These are phyloP conservation scores for Charina bottae DNA, from an alignment of 2,113 vertebrate species.

Conservation along the genomic window DNA sequence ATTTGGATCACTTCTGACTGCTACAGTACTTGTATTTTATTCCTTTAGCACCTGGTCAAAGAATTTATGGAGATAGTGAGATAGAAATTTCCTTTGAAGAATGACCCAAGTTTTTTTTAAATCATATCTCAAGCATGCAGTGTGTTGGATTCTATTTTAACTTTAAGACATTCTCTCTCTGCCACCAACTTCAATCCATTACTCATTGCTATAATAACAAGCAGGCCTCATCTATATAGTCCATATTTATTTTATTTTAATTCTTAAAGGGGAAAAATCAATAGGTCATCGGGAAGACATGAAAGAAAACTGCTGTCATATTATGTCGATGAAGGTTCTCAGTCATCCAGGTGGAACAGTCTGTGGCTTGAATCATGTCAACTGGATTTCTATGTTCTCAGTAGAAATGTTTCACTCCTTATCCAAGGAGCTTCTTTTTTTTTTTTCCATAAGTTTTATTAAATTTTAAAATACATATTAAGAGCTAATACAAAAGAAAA, in stretches of 20 bases:
- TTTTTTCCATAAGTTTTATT: too few species aligned
- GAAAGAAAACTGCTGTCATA: background rate
- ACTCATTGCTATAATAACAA: background rate
- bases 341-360: too few species aligned
- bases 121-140: background rate
- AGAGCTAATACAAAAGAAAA: too few species aligned
- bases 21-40: slow-evolving; percentile 7
- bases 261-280: background rate
- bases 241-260: background rate
- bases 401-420: too few species aligned
- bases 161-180: background rate
- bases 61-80: background rate
- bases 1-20: background rate
- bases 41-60: slow-evolving; percentile 12
- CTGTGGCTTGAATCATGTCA: too few species aligned
- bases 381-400: too few species aligned
- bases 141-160: slow-evolving; percentile 5
- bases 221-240: background rate
- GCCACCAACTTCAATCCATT: background rate
- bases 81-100: background rate
- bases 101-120: background rate
- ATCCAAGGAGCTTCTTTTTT: too few species aligned
- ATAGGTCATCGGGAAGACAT: background rate
- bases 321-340: too few species aligned
- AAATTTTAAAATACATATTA: too few species aligned